A percentile compares a stretch with the other conserved stretches of the same genome.
Conservation (phyloP, 2,113 vertebrate genomes). For the Oxyura jamaicensis region DNA sequence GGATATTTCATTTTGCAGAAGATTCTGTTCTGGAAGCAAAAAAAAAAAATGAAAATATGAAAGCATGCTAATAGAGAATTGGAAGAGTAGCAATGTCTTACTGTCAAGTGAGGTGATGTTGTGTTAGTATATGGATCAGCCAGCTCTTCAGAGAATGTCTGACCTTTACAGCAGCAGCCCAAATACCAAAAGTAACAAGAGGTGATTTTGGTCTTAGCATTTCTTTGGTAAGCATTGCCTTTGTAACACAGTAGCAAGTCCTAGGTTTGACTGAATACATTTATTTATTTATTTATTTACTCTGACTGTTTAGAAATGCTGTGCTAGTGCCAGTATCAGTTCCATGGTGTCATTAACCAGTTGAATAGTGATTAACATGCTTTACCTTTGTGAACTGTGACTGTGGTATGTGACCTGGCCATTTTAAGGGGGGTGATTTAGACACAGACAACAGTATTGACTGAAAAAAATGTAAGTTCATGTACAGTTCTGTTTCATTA, state of each 20-base stretch:
- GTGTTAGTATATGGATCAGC: neutral
- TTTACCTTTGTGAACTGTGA: neutral
- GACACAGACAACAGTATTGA: neutral
- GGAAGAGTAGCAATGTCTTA: neutral
- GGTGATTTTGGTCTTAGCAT: neutral
- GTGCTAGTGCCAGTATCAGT: neutral
- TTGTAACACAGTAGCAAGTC: neutral
- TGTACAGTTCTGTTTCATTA: neutral
- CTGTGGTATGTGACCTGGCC: neutral
- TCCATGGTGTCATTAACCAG: neutral
- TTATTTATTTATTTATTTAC: neutral
- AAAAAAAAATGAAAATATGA: neutral
- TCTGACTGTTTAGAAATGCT: neutral
- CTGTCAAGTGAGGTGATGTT: neutral
- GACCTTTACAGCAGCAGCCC: neutral
- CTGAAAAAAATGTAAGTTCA: neutral
- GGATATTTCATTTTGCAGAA: neutral
- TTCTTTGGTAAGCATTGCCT: neutral
- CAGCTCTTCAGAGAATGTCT: neutral
- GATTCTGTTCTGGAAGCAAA: neutral
- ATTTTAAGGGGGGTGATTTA: neutral
- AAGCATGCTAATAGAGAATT: neutral
- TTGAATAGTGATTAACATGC: neutral
- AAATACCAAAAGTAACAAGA: neutral
- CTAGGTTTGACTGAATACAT: neutral